Evolutionary conservation across 2,113 vertebrate genomes (phyloP), one percentile per base, ranked within the genome.

Genomic region (Caranx melampygus): DNA sequence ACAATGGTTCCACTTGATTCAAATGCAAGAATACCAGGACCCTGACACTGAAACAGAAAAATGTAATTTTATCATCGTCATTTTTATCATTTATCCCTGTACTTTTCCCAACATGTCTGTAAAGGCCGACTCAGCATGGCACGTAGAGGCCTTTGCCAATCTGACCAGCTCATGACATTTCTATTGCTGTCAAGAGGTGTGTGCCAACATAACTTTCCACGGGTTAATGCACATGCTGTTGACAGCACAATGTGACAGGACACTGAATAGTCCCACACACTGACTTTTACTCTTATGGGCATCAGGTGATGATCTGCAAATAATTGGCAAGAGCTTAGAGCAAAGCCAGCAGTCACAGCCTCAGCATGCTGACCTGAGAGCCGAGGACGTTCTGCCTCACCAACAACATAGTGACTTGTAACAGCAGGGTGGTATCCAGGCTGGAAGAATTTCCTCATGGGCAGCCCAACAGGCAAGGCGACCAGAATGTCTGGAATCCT

Each of bases 401-500:
- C 10, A 47, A 51, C 79, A 75, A 59, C 45, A 33, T 0, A 31
- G 45, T 33, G 69, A 75, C 71, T 55, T 55, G 35, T 66, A 26
- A 42, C 59, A 34, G 40, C 59, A 10, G 47, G 42, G 33, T 10
- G 1, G 62, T 54, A 40, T 84, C 73, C 75, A 77, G 31, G 33
- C 66, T 9, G 35, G 52, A 78, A 62, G 79, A 86, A 89, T 86
- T 65, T 66, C 55, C 63, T 59, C n/a, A 69, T 0, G 0, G 21
- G 62, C 86, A 75, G 75, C 61, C 59, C 51, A 84, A 51, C 58
- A 74, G 55, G 59, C 26, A 37, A 61, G 34, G n/a, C 67, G 47
- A 54, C 62, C 70, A 77, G 78, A 75, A 79, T 70, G 71, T 75
- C 31, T 77, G 78, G 89, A 86, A 86, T 89, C 45, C 51, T 16